These are phyloP conservation scores for Alosa alosa DNA, from an alignment of 2,113 vertebrate species.

Conservation along the genomic window DNA sequence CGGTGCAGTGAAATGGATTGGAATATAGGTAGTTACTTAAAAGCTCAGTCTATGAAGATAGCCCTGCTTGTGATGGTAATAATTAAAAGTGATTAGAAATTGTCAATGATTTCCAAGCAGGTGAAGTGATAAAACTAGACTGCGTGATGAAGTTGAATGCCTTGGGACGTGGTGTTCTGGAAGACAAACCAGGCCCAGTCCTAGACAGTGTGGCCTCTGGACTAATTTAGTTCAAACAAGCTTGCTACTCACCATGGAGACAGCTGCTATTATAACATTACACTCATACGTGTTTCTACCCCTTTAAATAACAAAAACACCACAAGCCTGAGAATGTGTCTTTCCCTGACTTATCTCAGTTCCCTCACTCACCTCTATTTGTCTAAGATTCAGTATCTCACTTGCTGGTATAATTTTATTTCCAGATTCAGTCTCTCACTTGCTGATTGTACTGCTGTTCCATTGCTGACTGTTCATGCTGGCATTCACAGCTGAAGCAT, in stretches of 20 bases:
- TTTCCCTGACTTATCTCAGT: background rate
- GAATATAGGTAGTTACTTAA: background rate
- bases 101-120: background rate
- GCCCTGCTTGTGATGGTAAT: background rate
- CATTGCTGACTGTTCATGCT: too few species aligned
- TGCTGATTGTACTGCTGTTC: too few species aligned
- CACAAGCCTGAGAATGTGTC: background rate
- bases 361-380: background rate
- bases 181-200: background rate
- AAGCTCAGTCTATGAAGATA: background rate
- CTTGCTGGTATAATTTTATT: too few species aligned
- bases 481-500: background rate
- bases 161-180: background rate
- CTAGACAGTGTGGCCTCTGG: background rate
- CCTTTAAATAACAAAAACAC: background rate
- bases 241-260: constrained; percentile 14
- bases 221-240: constrained; percentile 42
- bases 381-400: background rate
- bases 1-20: background rate
- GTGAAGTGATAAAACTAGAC: too few species aligned
- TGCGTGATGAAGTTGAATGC: too few species aligned
- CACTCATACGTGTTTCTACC: background rate
- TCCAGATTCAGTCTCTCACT: too few species aligned
- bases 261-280: too few species aligned
- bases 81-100: background rate